Evolutionary conservation across 2,888 invertebrate genomes (phyloP).

Genomic region (Campoletis raptor): DNA sequence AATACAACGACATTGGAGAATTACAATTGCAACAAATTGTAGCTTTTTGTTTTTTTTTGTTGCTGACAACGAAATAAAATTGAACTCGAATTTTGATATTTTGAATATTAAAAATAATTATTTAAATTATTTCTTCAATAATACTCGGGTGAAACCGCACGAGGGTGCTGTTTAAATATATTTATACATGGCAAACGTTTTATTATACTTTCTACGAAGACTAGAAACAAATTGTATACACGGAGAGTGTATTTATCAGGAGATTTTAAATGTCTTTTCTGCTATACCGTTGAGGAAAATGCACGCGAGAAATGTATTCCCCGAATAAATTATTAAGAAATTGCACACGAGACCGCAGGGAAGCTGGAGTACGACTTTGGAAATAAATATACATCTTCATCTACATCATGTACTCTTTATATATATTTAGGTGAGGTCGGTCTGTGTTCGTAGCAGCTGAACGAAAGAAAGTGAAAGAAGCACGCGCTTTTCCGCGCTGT

Average conservation of each 20-base stretch:
- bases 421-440: background rate
- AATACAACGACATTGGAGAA: background rate
- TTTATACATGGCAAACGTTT: background rate
- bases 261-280: background rate
- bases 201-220: conserved; percentile 1
- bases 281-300: background rate
- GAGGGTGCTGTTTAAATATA: background rate
- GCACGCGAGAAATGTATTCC: background rate
- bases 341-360: background rate
- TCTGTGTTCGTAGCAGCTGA: conserved; percentile 41
- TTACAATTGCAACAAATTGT: no score
- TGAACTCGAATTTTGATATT: background rate
- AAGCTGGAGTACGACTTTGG: conserved; percentile 14
- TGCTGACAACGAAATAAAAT: background rate
- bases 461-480: conserved; percentile 68
- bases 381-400: background rate
- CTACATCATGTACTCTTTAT: background rate
- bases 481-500: conserved; percentile 61
- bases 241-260: background rate
- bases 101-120: background rate
- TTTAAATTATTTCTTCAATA: background rate
- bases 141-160: background rate
- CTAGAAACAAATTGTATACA: background rate
- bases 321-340: conserved; percentile 13
- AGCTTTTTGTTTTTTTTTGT: no score